Base-by-base conservation (phyloP, 1,140 invertebrate genomes). In the Habropoda laboriosa region DNA sequence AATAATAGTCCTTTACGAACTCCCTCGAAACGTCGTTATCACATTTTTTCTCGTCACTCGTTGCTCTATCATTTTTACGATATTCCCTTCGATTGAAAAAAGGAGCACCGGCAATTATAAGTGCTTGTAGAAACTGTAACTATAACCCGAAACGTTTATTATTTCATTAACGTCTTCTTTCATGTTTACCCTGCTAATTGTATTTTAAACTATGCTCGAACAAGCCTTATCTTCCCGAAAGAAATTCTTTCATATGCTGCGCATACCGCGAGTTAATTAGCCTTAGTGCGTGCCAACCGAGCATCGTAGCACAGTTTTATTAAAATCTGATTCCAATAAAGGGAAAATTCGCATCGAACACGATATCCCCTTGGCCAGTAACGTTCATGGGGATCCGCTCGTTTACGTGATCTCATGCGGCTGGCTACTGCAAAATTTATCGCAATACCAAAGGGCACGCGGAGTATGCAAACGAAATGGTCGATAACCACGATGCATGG, bases 401-500 rank as follows among this genome's bases (percentile, higher is more conserved):
- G 35, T 51, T 42, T 60, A 30, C 35, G n/a, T 21, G 16, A 67
- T 51, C 35, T 24, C 21, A 16, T 51, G 18, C 16, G 12, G n/a
- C n/a, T 12, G 67, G 42, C 35, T 51, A 61, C 51, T 53, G 80
- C n/a, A 68, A 60, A 73, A 82, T 82, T 82, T 73, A 82, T 80
- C 24, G 77, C 80, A 51, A 60, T 67, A 80, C 21, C 58, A 74
- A 80, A 82, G 77, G 63, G 80, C 77, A 74, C 77, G 24, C 63
- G 53, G 24, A 16, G 45, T 82, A 79, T 79, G 77, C 70, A 79
- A 79, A 79, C 76, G 76, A 79, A 79, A 79, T 72, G 70, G 77
- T 45, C 77, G 70, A 79, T 73, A 71, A 79, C 35, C 58, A 79
- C 38, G n/a, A 38, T 35, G 76, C 68, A 57, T 72, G 30, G 30